These are phyloP conservation scores for Trididemnum nubilum DNA, from an alignment of 23 tunicate species.

Conservation along the genomic window DNA sequence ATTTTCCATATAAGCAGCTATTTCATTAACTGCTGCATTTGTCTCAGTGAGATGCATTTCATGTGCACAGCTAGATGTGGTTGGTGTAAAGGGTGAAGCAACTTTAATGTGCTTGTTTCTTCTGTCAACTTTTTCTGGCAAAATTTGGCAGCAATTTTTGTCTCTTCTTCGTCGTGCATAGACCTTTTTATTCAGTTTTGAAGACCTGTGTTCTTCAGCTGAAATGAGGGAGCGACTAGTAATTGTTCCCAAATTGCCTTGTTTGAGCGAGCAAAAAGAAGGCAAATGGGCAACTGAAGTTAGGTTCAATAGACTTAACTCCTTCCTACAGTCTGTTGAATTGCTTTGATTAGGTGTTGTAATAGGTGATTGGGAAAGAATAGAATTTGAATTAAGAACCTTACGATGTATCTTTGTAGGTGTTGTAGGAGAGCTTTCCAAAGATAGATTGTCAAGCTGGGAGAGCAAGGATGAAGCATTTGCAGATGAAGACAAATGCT, in stretches of 20 bases:
- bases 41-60: conserved; percentile 14
- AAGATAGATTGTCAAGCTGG: conserved; percentile 11
- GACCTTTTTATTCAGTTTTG: background rate
- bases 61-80: conserved; percentile 4
- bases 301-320: background rate
- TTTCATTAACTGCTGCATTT: conserved; percentile 27
- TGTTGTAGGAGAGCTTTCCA: background rate
- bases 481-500: background rate
- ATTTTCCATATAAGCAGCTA: conserved; percentile 47
- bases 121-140: background rate
- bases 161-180: background rate
- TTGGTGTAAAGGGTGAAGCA: background rate
- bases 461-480: background rate
- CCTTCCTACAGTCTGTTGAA: background rate
- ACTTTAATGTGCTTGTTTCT: background rate
- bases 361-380: background rate
- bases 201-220: background rate
- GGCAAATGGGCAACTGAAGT: background rate
- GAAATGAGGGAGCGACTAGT: background rate
- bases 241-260: background rate
- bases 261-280: conserved; percentile 1
- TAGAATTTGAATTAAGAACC: background rate
- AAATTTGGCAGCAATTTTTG: background rate
- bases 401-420: too few species aligned
- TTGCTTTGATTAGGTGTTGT: background rate